Evolutionary conservation across 2,113 vertebrate genomes (phyloP).

Genomic region (Ammodytes marinus): DNA sequence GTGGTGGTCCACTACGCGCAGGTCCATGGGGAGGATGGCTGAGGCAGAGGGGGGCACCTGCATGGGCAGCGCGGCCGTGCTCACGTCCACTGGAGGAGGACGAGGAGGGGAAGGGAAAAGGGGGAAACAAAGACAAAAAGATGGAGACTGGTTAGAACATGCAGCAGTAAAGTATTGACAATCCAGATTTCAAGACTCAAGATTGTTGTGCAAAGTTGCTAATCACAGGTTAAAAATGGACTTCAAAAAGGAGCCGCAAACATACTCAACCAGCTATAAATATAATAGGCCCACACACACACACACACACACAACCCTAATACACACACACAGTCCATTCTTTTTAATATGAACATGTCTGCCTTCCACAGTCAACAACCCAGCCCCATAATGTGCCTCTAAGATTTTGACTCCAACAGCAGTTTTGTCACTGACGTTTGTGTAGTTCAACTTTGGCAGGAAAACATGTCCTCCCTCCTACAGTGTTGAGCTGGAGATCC

Average conservation of each 20-base stretch:
- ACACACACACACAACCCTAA: background rate
- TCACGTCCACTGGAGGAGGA: conserved; percentile 90
- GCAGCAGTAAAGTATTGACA: background rate
- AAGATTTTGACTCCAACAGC: background rate
- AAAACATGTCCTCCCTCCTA: background rate
- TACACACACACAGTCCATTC: background rate
- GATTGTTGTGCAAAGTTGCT: background rate
- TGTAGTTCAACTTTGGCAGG: background rate
- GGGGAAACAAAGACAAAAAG: background rate
- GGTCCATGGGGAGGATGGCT: conserved; percentile 94
- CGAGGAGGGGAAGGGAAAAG: background rate
- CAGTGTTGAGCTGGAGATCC: background rate
- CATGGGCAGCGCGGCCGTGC: conserved; percentile 89
- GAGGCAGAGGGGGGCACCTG: conserved; percentile 90
- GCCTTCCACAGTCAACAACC: background rate
- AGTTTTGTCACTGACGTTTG: conserved; percentile 7
- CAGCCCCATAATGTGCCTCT: background rate
- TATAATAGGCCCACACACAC: background rate
- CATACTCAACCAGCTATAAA: background rate
- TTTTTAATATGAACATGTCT: background rate
- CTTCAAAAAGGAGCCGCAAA: background rate
- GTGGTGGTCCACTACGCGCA: conserved; percentile 91
- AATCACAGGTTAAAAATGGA: background rate
- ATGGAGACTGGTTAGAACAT: background rate
- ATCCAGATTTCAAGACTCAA: background rate